phyloP scores from a whole-genome alignment of 2,113 vertebrate genomes.

The Ornithorhynchus anatinus region DNA sequence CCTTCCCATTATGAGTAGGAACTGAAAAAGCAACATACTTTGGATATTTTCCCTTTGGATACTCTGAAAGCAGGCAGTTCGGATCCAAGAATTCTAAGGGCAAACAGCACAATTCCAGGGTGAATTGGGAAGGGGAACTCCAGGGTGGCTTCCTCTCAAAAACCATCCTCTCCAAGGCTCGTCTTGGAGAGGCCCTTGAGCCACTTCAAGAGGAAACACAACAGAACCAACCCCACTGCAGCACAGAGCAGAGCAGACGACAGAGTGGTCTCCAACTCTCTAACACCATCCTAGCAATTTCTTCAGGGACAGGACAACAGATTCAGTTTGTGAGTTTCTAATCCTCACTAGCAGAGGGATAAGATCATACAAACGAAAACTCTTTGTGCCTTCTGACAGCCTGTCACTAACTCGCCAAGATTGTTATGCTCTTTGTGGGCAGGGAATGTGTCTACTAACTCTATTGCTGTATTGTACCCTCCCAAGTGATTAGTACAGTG shows the following conservation, averaged over 20 bases:
- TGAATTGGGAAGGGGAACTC: background rate
- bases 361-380: no score
- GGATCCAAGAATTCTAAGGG: background rate
- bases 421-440: no score
- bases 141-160: background rate
- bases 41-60: background rate
- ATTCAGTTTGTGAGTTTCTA: background rate
- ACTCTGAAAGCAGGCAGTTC: background rate
- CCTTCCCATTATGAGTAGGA: background rate
- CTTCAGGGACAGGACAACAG: background rate
- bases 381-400: no score
- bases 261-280: background rate
- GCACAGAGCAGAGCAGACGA: background rate
- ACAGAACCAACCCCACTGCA: background rate
- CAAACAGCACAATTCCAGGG: background rate
- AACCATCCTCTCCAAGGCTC: no score
- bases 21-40: background rate
- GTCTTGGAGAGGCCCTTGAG: no score
- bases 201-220: background rate
- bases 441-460: no score
- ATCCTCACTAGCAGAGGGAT: no score
- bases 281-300: background rate
- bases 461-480: no score
- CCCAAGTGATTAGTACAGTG: no score
- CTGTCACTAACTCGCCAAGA: no score